Conservation (phyloP, 2,113 vertebrate genomes). For the Stictonetta naevosa region DNA sequence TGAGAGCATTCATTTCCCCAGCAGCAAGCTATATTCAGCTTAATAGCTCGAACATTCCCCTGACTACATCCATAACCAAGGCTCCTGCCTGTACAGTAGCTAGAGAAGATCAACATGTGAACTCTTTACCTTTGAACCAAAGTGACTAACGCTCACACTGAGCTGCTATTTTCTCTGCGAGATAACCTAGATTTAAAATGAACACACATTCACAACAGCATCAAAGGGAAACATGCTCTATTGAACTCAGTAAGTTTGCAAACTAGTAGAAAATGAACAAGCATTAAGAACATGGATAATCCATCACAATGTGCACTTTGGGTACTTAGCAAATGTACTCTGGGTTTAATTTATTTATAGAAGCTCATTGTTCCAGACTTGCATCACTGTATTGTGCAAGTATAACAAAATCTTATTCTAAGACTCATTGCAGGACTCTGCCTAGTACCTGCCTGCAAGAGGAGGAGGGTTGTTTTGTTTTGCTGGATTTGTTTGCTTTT, state of each 20-base stretch:
- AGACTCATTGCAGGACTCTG: not conserved
- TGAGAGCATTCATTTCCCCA: not conserved
- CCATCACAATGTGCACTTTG: not conserved
- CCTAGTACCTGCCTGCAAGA: not conserved
- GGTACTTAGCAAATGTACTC: not conserved
- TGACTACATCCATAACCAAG: not conserved
- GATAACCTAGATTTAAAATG: slow-evolving; percentile 24
- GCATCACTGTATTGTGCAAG: not conserved
- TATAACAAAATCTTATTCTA: not conserved
- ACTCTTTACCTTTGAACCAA: slow-evolving; percentile 60
- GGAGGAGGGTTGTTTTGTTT: not conserved
- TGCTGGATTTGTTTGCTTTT: not conserved
- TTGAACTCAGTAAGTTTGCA: not conserved
- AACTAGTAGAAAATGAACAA: slow-evolving; percentile 4
- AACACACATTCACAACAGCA: not conserved
- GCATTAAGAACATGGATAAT: slow-evolving; percentile 1
- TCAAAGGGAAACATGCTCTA: not conserved
- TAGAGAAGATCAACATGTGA: not conserved
- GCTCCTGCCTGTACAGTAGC: not conserved
- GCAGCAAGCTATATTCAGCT: slow-evolving; percentile 14
- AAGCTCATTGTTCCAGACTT: not conserved
- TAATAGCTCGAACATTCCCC: not conserved
- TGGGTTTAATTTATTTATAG: slow-evolving; percentile 40
- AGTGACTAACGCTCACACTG: not conserved
- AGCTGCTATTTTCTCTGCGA: not conserved